Base-by-base conservation (phyloP, 2,888 invertebrate genomes). In the Tethea ocularis region DNA sequence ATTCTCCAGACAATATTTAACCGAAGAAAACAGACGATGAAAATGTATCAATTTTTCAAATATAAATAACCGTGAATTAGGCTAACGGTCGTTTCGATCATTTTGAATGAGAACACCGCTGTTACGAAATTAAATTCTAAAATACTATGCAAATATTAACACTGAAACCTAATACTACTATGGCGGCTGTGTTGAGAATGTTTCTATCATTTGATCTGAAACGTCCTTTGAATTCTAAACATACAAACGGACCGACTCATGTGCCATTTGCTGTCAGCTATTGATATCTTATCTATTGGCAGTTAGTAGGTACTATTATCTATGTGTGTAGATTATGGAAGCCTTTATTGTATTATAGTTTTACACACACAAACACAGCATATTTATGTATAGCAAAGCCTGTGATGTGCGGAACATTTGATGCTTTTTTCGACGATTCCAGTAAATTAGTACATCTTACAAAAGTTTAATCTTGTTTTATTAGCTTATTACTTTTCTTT, bases 31-130 rank as follows among this genome's bases (percentile, higher is more conserved):
- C 41, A 1, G 20, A 1, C 41, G 17, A 46, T 46, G n/a, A n/a
- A 46, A 46, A 46, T 46, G 20, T 46, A 46, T 10, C 41, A 41
- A 46, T 26, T 52, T 24, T 23, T 17, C 17, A 15, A 8, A 51
- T 20, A 46, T 46, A 46, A 46, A 46, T 46, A 46, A 46, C 41
- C 5, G 17, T 13, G n/a, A 36, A 24, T 59, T 61, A 59, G 54
- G 61, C 60, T 46, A 46, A 46, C 20, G 41, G 41, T n/a, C n/a
- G n/a, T n/a, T n/a, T n/a, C n/a, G 38, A 38, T 38, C n/a, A 5
- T 46, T 46, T 46, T 2, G 17, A 46, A 46, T 7, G 0, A 46
- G 41, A 46, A 2, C 41, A 20, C n/a, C 38, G 38, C 41, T 8
- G 17, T 20, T 46, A 17, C 20, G 41, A 46, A 38, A 46, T 46